Base-by-base conservation (phyloP, 2,888 invertebrate genomes). In the Deroplatys truncata region DNA sequence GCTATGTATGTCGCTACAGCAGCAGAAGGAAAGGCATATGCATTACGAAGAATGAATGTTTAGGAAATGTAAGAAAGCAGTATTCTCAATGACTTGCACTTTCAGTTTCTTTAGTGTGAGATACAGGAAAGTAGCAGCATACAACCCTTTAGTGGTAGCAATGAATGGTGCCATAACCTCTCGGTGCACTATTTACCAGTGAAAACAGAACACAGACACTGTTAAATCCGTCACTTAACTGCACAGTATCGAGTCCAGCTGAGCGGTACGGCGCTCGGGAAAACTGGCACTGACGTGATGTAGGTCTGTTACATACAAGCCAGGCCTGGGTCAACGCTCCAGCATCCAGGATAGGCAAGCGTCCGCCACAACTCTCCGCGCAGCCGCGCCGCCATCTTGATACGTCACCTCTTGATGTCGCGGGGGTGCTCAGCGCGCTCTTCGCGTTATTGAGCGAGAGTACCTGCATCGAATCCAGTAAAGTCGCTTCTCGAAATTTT, bases 271-370 rank as follows among this genome's bases (percentile, higher is more conserved):
- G 56, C 56, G 56, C 20, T 72, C 56, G 56, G 56, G 20, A 5
- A 16, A 72, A 72, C 20, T 25, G 56, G 16, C 25, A 20, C 56
- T 72, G 56, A 7, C 20, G 82, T 87, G 87, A 16, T 87, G 87
- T 83, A 87, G 83, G 87, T 87, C 87, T 83, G 82, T 25, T 72
- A 72, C 87, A 31, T 35, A 15, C 88, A 35, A 72, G 43, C 88
- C 88, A 29, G 49, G 85, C 89, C 89, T 89, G 89, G 89, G 89
- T 89, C 89, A 89, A 89, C 35, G 89, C 85, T 85, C 89, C 89
- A 82, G 89, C 89, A 82, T 85, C 89, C 85, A 82, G 82, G 85
- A 72, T 89, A 89, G 89, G 89, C 87, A 72, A 43, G 82, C n/a
- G n/a, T n/a, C 72, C 72, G 16, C 82, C 28, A 28, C 72, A 20